Evolutionary conservation across 2,113 vertebrate species (phyloP), one percentile per base, ranked within the genome.

Genomic region (Empidonax alnorum): DNA sequence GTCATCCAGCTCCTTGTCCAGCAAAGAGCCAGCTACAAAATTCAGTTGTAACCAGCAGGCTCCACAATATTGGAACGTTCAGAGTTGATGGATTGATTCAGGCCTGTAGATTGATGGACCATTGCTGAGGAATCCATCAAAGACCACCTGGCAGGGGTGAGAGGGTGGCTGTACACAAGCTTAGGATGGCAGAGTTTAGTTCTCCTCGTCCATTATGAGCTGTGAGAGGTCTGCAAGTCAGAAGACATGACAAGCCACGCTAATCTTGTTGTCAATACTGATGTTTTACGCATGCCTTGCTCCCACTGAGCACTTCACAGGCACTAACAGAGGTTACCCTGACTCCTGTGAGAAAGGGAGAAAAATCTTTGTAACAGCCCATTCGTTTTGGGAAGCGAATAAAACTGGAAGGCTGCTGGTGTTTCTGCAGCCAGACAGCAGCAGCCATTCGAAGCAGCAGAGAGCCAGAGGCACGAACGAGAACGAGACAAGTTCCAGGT

Each of bases 381-480:
- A 84, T 95, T 93, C 68, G 35, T 92, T 86, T 76, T 19, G 88
- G 75, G 76, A 93, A 88, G 67, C 0, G 2, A 96, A 69, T 86
- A 90, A 80, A 94, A 83, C 92, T 95, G 91, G 84, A 90, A 84
- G 55, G 53, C 56, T 83, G 81, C 53, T 96, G 71, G 81, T 53
- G 63, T 89, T 96, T 91, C 81, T 96, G 87, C 83, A 86, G 90
- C 74, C 94, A 95, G 95, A 30, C 78, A 96, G 94, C 93, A 94
- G 94, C 94, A 97, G 84, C 78, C 93, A 94, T 93, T 23, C 63
- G 90, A 91, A 93, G 75, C 75, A 87, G 68, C 79, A 90, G 41
- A 95, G 87, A 94, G 90, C 61, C 94, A 96, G 90, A 95, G 83
- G 62, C 91, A 94, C 0, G 2, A 93, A 94, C 46, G 47, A 37